Evolutionary conservation across 2,888 invertebrate genomes (phyloP).

Genomic region (Neocrepidodera transversa): DNA sequence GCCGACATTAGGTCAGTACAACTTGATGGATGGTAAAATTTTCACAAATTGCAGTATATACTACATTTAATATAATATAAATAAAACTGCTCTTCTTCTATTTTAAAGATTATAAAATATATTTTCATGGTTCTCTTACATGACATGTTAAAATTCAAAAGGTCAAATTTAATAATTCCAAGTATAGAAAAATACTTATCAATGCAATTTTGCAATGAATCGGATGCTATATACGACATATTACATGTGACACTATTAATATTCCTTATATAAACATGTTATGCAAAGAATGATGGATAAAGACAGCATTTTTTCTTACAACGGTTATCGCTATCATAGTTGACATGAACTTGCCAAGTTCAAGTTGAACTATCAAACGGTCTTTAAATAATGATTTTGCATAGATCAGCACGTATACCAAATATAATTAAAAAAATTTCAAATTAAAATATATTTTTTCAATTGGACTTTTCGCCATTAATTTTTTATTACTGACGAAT

Average conservation of each 20-base stretch:
- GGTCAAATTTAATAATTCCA: too few relatives aligned
- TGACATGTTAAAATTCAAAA: too few relatives aligned
- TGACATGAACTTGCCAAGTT: conserved; percentile 21
- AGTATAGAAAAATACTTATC: not conserved
- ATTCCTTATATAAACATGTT: conserved; percentile 5
- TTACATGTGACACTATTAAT: conserved; percentile 10
- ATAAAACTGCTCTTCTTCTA: not conserved
- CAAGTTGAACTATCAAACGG: conserved; percentile 14
- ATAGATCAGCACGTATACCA: not conserved
- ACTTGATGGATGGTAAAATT: conserved; percentile 28
- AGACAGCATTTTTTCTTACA: conserved; percentile 3
- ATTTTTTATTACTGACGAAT: too few relatives aligned
- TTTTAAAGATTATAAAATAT: not conserved
- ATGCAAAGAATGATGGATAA: conserved; percentile 8
- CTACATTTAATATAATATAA: not conserved
- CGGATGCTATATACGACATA: not conserved
- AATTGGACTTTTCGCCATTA: too few relatives aligned
- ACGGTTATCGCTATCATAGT: conserved; percentile 11
- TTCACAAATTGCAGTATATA: conserved; percentile 3
- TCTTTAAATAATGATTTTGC: not conserved
- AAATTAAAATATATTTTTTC: too few relatives aligned
- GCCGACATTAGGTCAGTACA: conserved; percentile 21
- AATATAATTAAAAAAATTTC: not conserved
- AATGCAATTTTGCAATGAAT: not conserved
- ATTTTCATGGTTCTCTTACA: not conserved